Percentiles rank a stretch among this genome's conserved stretches.
These are phyloP conservation scores for Planiliza haematocheilus DNA, from an alignment of 2,113 vertebrate species.

Conservation along the genomic window DNA sequence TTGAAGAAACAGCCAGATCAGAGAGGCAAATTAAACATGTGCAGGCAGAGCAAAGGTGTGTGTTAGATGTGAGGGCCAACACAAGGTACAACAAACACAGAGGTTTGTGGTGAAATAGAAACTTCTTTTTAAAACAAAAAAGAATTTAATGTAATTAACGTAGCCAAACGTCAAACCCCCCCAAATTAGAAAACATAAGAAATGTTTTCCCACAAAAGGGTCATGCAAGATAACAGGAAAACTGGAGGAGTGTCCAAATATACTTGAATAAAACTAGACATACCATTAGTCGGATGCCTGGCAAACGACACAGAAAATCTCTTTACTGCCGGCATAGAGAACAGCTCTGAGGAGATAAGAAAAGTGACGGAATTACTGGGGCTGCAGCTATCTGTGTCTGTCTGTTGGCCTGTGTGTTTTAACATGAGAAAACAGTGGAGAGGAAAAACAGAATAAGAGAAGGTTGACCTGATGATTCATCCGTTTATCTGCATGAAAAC, in stretches of 20 bases:
- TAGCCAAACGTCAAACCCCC: constrained; percentile 48
- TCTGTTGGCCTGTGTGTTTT: constrained; percentile 25
- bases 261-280: constrained; percentile 88
- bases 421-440: neutral
- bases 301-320: constrained; percentile 99
- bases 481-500: constrained; percentile 24
- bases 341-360: constrained; percentile 99
- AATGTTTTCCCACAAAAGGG: constrained; percentile 68
- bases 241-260: constrained; percentile 61
- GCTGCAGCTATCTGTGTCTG: constrained; percentile 46
- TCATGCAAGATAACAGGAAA: constrained; percentile 83
- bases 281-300: constrained; percentile 99
- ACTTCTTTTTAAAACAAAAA: neutral
- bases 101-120: constrained; percentile 51
- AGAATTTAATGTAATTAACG: constrained; percentile 56
- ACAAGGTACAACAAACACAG: constrained; percentile 53
- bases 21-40: constrained; percentile 24
- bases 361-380: constrained; percentile 88
- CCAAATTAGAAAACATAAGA: constrained; percentile 62
- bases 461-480: constrained; percentile 36
- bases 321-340: constrained; percentile 99
- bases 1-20: constrained; percentile 41
- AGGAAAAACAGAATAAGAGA: constrained; percentile 23
- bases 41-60: constrained; percentile 59
- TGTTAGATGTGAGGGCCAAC: constrained; percentile 69